These are phyloP conservation scores for Dasypus novemcinctus DNA, from an alignment of 2,113 vertebrate species.

Conservation along the genomic window DNA sequence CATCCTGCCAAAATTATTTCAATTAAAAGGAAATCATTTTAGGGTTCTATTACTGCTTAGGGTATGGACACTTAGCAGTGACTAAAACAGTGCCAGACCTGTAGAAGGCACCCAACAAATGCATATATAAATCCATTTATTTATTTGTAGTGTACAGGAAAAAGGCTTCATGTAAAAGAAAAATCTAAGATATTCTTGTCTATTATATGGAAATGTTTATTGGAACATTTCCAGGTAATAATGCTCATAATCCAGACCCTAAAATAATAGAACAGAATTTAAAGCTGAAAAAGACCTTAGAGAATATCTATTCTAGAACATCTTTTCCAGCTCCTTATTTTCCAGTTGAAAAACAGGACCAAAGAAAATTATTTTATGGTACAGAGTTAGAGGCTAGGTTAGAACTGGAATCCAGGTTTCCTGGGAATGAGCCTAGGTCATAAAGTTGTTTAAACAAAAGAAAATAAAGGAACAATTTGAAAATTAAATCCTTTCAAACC, in stretches of 20 bases:
- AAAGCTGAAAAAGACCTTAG: conserved; percentile 24
- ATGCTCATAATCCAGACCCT: background rate
- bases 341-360: conserved; percentile 10
- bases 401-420: background rate
- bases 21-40: background rate
- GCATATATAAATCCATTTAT: background rate
- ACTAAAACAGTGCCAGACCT: background rate
- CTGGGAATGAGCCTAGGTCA: background rate
- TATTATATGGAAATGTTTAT: background rate
- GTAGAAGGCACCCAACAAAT: background rate
- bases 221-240: background rate
- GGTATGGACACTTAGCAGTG: background rate
- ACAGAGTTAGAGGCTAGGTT: background rate
- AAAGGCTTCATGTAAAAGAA: background rate
- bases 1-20: background rate
- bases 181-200: background rate
- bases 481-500: conserved; percentile 8
- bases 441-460: background rate
- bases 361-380: background rate
- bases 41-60: background rate
- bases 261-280: background rate
- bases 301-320: background rate
- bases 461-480: conserved; percentile 6
- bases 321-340: background rate
- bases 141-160: background rate